Evolutionary conservation across 2,888 invertebrate species (phyloP).

Genomic region (Sarcophaga subvicina): DNA sequence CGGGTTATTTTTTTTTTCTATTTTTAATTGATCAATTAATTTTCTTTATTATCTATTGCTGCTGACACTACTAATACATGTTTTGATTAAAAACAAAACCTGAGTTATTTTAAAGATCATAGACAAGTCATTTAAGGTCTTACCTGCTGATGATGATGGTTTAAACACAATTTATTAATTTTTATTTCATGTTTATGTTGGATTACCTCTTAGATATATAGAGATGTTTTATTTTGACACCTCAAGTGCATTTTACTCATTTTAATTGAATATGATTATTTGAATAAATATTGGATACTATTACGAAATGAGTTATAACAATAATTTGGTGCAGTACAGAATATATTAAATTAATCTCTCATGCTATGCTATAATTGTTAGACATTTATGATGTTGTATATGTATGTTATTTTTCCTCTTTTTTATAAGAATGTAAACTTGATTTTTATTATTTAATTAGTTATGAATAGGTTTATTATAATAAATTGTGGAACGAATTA

Average conservation of each 20-base stretch:
- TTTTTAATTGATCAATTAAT: conserved; percentile 56
- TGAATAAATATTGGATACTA: not conserved
- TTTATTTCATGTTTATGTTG: conserved; percentile 10
- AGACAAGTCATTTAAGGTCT: conserved; percentile 9
- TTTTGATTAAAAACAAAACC: conserved; percentile 15
- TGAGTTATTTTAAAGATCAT: not conserved
- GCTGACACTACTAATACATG: conserved; percentile 12
- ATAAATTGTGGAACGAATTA: no score
- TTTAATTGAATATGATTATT: not conserved
- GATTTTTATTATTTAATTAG: no score
- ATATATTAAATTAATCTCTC: no score
- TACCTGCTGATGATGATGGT: conserved; percentile 26
- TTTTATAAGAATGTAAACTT: no score
- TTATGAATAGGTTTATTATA: no score
- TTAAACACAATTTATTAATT: conserved; percentile 24
- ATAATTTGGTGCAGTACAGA: no score
- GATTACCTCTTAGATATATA: not conserved
- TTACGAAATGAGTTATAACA: no score
- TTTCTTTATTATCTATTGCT: conserved; percentile 33
- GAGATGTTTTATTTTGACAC: conserved; percentile 19
- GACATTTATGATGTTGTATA: no score
- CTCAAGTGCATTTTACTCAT: conserved; percentile 16
- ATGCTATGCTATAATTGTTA: no score
- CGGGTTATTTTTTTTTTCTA: not conserved
- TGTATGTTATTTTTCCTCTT: no score